Conservation (phyloP, 2,797 vertebrate species). For the Spea hammondii region DNA sequence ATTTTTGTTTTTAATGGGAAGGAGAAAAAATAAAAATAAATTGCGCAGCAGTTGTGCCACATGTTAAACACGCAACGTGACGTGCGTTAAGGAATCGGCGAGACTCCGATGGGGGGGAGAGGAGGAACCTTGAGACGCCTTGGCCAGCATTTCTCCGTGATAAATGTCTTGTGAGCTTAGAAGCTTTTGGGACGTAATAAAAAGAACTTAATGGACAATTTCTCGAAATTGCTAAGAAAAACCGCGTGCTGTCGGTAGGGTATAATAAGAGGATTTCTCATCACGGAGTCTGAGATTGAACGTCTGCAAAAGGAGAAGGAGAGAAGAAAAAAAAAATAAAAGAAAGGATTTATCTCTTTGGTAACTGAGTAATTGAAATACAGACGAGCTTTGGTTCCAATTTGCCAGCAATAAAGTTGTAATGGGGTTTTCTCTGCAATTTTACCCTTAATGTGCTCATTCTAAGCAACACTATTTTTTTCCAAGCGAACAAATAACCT, state of each 20-base stretch:
- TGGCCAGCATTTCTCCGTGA: conserved; percentile 56
- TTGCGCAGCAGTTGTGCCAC: conserved; percentile 21
- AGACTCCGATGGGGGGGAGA: conserved; percentile 23
- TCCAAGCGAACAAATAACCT: conserved; percentile 93
- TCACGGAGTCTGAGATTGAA: conserved; percentile 86
- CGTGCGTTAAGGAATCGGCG: conserved; percentile 25
- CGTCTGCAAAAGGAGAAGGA: conserved; percentile 71
- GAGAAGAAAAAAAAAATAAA: conserved; percentile 53
- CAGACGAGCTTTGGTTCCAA: conserved; percentile 94
- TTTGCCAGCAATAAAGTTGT: conserved; percentile 96
- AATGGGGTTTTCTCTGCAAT: conserved; percentile 95
- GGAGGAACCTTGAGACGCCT: conserved; percentile 48
- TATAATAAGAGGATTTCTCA: conserved; percentile 91
- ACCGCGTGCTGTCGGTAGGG: conserved; percentile 80
- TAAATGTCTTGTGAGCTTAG: conserved; percentile 80
- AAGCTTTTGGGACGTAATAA: conserved; percentile 84
- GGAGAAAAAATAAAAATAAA: conserved; percentile 15
- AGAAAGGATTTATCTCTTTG: conserved; percentile 89
- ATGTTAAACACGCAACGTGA: conserved; percentile 42
- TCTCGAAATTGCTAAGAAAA: conserved; percentile 90
- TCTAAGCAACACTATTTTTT: conserved; percentile 88
- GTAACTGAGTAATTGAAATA: conserved; percentile 96
- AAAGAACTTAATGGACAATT: conserved; percentile 93
- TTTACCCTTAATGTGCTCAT: conserved; percentile 94
- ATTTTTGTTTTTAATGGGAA: not conserved